Conservation (phyloP, 2,113 vertebrate species). For the Misgurnus anguillicaudatus region DNA sequence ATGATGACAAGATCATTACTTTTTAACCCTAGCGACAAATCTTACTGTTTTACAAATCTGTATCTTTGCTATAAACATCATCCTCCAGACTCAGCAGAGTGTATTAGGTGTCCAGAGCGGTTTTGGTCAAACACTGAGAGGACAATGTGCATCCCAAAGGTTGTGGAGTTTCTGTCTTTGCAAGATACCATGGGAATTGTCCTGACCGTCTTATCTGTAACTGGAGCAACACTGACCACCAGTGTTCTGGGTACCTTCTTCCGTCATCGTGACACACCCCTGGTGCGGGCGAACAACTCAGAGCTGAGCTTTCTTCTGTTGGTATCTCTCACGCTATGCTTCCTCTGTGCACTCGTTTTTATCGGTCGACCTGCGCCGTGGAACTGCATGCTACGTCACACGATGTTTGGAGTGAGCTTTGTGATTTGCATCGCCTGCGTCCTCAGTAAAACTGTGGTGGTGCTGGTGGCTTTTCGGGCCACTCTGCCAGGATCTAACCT, state of each 20-base stretch:
- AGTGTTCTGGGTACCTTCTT: constrained; percentile 53
- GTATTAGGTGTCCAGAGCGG: constrained; percentile 55
- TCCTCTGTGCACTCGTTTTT: constrained; percentile 59
- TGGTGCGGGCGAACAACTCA: constrained; percentile 63
- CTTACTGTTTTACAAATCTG: too few relatives aligned
- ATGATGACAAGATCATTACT: too few relatives aligned
- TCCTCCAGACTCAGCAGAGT: constrained; percentile 59
- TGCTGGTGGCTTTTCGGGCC: constrained; percentile 62
- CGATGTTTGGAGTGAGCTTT: constrained; percentile 65
- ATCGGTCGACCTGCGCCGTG: constrained; percentile 54
- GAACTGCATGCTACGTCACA: constrained; percentile 65
- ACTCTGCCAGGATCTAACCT: constrained; percentile 55
- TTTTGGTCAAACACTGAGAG: constrained; percentile 61
- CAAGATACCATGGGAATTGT: constrained; percentile 58
- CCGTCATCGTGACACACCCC: constrained; percentile 54
- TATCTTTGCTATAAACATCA: too few relatives aligned
- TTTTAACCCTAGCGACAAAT: too few relatives aligned
- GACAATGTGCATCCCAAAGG: constrained; percentile 57
- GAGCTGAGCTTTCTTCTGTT: constrained; percentile 65
- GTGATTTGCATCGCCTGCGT: constrained; percentile 65
- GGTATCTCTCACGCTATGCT: constrained; percentile 61
- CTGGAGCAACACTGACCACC: constrained; percentile 55
- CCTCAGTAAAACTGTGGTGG: constrained; percentile 62
- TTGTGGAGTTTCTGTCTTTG: constrained; percentile 64
- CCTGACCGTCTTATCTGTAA: constrained; percentile 54